Base-by-base conservation (phyloP, 1,140 invertebrate genomes). In the Tetramorium alpestre region DNA sequence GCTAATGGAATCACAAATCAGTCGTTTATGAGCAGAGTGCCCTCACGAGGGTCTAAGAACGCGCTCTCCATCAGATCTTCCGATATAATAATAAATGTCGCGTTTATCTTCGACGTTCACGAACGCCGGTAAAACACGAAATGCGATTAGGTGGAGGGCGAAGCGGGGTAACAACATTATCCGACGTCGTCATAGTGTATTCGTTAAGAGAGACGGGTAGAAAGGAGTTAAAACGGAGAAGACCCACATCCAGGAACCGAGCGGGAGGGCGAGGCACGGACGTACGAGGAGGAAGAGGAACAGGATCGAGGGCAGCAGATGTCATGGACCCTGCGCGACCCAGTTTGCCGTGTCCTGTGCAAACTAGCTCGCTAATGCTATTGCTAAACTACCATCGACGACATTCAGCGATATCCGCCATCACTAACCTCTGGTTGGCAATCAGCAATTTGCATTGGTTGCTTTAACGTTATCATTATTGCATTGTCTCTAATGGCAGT, bases 281-380 rank as follows among this genome's bases (percentile, higher is more conserved):
- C 49, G 62, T 25, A 18, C 6, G 67, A 49, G 44, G 65, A 75
- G 60, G 56, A 65, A 76, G 73, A 56, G 82, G 49, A 47, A 16
- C 22, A 76, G 85, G 75, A 87, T 90, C 80, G 91, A 78, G 84
- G 86, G 84, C 88, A 91, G 89, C 76, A 92, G 85, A 92, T 92
- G 91, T 92, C 89, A 88, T 92, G 89, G 81, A 91, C 86, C 88
- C 73, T 65, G 80, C 85, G 51, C 73, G 91, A 65, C 91, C 91
- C 81, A 92, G 81, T 92, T 92, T 64, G 10, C 64, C 58, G 60
- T 41, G 72, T 72, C 62, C 13, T n/a, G 72, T 58, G 58, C 33
- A 41, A 84, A 69, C 65, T 72, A 56, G 38, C 54, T 85, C 28
- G 44, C 58, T 75, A 62, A 60, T 72, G 22, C 18, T 56, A 44